A percentile compares a stretch with the other conserved stretches of the same genome.
Evolutionary conservation across 2,113 vertebrate species (phyloP).

Genomic region (Australoheros scitulus): DNA sequence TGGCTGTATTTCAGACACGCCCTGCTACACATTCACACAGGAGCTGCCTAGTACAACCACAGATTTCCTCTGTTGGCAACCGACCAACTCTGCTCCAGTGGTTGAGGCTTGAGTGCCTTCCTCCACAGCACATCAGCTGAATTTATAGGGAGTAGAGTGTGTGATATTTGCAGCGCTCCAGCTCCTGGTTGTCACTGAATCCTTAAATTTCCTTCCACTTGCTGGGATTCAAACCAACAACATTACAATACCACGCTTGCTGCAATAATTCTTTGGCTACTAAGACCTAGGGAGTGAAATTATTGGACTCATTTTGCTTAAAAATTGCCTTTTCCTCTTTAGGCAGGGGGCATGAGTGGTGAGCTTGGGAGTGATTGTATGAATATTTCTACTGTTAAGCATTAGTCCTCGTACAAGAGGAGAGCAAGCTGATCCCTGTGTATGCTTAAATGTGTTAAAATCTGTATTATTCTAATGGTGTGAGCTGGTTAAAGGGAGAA

Average conservation of each 20-base stretch:
- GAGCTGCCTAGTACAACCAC: slow-evolving; percentile 62
- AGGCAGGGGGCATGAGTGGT: neutral
- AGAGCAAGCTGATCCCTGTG: neutral
- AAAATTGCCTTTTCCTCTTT: slow-evolving; percentile 2
- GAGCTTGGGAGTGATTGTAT: neutral
- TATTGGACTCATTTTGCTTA: slow-evolving; percentile 11
- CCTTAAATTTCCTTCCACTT: slow-evolving; percentile 42
- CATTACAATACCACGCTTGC: neutral
- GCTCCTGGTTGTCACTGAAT: slow-evolving; percentile 60
- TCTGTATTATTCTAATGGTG: neutral
- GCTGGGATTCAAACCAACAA: slow-evolving; percentile 40
- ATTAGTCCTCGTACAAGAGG: slow-evolving; percentile 4
- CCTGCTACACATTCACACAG: slow-evolving; percentile 70
- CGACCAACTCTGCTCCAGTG: slow-evolving; percentile 59
- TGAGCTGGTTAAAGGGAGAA: slow-evolving; percentile 9
- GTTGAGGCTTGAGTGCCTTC: slow-evolving; percentile 63
- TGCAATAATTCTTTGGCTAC: slow-evolving; percentile 26
- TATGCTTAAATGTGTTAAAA: neutral
- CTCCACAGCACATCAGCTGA: slow-evolving; percentile 63
- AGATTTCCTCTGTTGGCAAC: slow-evolving; percentile 67
- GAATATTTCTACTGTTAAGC: neutral
- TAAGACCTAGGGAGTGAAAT: slow-evolving; percentile 8
- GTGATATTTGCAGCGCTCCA: slow-evolving; percentile 59
- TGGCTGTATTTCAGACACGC: slow-evolving; percentile 59
- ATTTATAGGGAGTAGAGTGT: slow-evolving; percentile 62